A percentile compares a stretch with the other conserved stretches of the same genome.
Evolutionary conservation across 2,888 invertebrate genomes (phyloP).

Genomic region (Caenorhabditis angaria): DNA sequence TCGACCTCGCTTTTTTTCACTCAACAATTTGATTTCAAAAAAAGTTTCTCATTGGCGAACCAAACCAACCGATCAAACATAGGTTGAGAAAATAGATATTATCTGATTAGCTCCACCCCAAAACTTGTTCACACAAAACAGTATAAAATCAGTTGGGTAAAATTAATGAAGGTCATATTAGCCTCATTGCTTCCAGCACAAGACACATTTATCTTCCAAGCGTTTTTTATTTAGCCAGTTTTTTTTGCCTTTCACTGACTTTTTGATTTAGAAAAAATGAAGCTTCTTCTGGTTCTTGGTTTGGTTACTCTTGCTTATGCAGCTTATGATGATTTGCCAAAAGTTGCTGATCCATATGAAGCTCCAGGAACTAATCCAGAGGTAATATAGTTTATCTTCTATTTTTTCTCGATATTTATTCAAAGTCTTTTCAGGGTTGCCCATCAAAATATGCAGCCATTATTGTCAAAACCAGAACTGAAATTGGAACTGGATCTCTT

Average conservation of each 20-base stretch:
- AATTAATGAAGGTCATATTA: not conserved
- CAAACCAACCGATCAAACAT: no score
- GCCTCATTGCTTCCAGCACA: not conserved
- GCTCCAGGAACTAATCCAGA: conserved; percentile 40
- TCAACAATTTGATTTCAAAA: no score
- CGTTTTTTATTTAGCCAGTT: not conserved
- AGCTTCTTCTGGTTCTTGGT: conserved; percentile 18
- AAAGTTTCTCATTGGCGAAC: no score
- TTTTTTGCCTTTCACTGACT: not conserved
- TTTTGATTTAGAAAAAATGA: conserved; percentile 13
- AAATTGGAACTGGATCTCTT: conserved; percentile 31
- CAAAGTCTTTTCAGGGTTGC: conserved; percentile 22
- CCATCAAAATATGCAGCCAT: conserved; percentile 24
- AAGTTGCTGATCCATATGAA: conserved; percentile 33
- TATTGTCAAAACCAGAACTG: conserved; percentile 23
- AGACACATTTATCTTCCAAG: not conserved
- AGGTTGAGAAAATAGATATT: not conserved
- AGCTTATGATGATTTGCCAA: conserved; percentile 41
- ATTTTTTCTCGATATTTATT: not conserved
- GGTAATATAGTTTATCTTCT: conserved; percentile 21
- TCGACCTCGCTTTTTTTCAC: no score
- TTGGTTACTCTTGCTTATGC: conserved; percentile 24
- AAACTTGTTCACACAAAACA: not conserved
- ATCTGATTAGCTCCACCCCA: not conserved
- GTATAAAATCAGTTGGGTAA: not conserved